phyloP scores from a whole-genome alignment of 2,113 vertebrate genomes.

The Solenodon paradoxus region DNA sequence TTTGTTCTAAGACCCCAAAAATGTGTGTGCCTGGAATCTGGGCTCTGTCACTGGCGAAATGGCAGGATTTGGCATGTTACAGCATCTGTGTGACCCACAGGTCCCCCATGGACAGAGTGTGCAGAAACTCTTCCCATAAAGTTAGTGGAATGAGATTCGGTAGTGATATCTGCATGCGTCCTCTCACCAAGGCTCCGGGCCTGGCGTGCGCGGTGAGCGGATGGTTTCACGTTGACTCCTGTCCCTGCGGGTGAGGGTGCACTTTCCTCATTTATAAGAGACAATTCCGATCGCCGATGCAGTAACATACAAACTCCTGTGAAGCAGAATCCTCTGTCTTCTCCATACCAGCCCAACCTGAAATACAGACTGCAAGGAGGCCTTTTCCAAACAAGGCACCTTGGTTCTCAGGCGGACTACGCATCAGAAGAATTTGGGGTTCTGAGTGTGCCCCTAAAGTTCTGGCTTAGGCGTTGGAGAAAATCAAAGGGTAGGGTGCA shows the following conservation, averaged over 20 bases:
- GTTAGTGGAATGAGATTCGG: neutral
- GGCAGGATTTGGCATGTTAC: neutral
- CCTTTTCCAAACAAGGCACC: neutral
- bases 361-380: neutral
- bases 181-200: neutral
- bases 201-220: neutral
- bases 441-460: neutral
- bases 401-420: neutral
- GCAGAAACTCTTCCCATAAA: neutral
- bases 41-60: neutral
- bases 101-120: neutral
- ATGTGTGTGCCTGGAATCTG: neutral
- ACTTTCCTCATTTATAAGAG: neutral
- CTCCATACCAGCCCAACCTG: neutral
- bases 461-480: neutral
- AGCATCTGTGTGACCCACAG: neutral
- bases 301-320: neutral
- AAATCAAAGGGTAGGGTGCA: neutral
- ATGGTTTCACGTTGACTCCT: too few species aligned
- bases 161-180: too few species aligned
- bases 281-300: neutral
- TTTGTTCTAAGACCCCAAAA: fast-evolving
- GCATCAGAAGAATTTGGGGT: neutral
- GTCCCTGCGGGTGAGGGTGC: too few species aligned
- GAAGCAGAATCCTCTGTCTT: neutral